Percentiles rank a stretch among this genome's conserved stretches.
Evolutionary conservation across 2,888 invertebrate species (phyloP).

Genomic region (Hypolimnas misippus): DNA sequence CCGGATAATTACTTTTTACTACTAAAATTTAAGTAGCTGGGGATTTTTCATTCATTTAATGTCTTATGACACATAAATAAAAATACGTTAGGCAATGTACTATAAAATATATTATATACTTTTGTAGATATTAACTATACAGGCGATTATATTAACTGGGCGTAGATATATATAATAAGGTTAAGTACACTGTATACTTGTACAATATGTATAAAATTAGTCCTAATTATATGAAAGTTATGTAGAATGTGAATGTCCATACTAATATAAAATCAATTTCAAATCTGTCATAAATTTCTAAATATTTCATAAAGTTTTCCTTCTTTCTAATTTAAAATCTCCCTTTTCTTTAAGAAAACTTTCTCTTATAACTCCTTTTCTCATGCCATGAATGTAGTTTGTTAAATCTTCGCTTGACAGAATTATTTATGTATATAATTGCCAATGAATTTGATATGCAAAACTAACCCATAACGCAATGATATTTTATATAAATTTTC

Average conservation of each 20-base stretch:
- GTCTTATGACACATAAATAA: too few species aligned
- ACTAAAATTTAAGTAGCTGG: too few species aligned
- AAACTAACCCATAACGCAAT: conserved; percentile 36
- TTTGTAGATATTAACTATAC: too few species aligned
- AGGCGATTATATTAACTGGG: too few species aligned
- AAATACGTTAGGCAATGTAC: too few species aligned
- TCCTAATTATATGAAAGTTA: neutral
- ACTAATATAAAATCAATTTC: neutral
- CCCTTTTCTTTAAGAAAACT: neutral
- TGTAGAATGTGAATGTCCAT: conserved; percentile 16
- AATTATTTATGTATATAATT: too few species aligned
- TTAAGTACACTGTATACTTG: neutral
- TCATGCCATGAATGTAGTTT: neutral
- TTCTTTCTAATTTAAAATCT: neutral
- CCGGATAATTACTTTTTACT: neutral
- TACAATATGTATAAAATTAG: neutral
- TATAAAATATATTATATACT: too few species aligned
- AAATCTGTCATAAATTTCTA: too few species aligned
- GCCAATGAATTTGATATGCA: conserved; percentile 27
- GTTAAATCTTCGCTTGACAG: neutral
- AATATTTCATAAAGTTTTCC: neutral
- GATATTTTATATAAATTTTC: neutral
- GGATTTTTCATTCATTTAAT: too few species aligned
- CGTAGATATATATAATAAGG: neutral
- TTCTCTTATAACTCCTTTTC: neutral